Base-by-base conservation (phyloP, 2,797 vertebrate species). In the Rousettus madagascariensis region DNA sequence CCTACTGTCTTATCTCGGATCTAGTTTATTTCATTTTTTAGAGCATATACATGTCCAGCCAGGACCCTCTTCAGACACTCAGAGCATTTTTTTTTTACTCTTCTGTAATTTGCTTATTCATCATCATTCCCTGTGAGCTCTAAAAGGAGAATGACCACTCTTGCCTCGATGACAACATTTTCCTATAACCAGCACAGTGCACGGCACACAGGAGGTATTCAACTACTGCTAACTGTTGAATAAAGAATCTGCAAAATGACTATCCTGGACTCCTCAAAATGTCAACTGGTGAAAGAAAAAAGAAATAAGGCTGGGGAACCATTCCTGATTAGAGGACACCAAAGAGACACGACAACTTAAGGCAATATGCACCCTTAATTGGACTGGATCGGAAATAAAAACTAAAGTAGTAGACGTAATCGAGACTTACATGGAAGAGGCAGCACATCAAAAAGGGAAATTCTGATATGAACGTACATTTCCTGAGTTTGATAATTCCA, bases 321-420 rank as follows among this genome's bases (percentile, higher is more conserved):
- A 10, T 63, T 85, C 46, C 43, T 65, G 24, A 78, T 79, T 63
- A 91, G 85, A 80, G 8, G 26, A 65, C 22, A 91, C 43, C 57
- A 46, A 38, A 51, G 51, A 86, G 16, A 43, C 12, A 38, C 2
- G 36, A 90, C 22, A 33, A 19, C 26, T 55, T 17, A 49, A 84
- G 43, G 71, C 7, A 74, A 16, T 11, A 61, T 16, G 3, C 13
- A 26, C 20, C 80, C 20, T 49, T 65, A 24, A 65, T 13, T 43
- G 46, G 57, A 69, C 68, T 38, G n/a, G 43, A 43, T 90, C n/a
- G 43, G 38, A 94, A 90, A 74, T 78, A 86, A 63, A 94, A 86
- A 53, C 9, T 6, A 22, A 36, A 71, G 59, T 41, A 51, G 43
- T 43, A 84, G 53, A 83, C 22, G 33, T 57, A 22, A 69, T 19